Evolutionary conservation across 2,113 vertebrate genomes (phyloP), one percentile per base, ranked within the genome.

Genomic region (Pluvianellus socialis): DNA sequence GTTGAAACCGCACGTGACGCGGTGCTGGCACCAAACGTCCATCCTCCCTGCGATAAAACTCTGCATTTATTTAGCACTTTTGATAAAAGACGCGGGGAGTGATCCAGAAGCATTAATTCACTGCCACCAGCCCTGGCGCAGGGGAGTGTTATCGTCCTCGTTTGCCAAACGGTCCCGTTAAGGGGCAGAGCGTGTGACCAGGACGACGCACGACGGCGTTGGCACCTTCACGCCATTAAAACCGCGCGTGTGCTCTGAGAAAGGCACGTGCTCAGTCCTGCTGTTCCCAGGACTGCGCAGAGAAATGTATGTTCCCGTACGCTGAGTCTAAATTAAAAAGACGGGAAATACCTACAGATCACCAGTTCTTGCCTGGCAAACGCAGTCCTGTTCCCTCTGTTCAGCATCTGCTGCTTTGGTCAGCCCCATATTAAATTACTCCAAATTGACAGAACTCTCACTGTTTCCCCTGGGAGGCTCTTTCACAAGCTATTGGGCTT

Each of bases 141-240:
- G 55, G 62, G 10, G 10, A 6, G 6, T n/a, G 7, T 30, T 26
- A 13, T 10, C 11, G 42, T n/a, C 49, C 50, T 45, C 30, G 12
- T 13, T 9, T n/a, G 27, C 58, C 53, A 58, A 15, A 28, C 3
- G 26, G 47, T 14, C 47, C 8, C 26, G 40, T 14, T 53, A 7
- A n/a, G 53, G 40, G 4, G 1, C 27, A 28, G 45, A 20, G 53
- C 1, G 2, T 53, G 30, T 19, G 42, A 10, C 40, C 21, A 5
- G 32, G n/a, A 8, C 1, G n/a, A 27, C 2, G 32, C 49, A 11
- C 33, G 12, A 22, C 9, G 73, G 3, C 6, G 2, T 11, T 6
- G 6, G 33, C 35, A 5, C 58, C 45, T 19, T 23, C 47, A 8
- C 2, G 17, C 52, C 35, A 12, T 14, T 35, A n/a, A 45, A 38